These are phyloP conservation scores for Leontocebus nigricollis DNA, from an alignment of 2,797 vertebrate species.

Conservation along the genomic window DNA sequence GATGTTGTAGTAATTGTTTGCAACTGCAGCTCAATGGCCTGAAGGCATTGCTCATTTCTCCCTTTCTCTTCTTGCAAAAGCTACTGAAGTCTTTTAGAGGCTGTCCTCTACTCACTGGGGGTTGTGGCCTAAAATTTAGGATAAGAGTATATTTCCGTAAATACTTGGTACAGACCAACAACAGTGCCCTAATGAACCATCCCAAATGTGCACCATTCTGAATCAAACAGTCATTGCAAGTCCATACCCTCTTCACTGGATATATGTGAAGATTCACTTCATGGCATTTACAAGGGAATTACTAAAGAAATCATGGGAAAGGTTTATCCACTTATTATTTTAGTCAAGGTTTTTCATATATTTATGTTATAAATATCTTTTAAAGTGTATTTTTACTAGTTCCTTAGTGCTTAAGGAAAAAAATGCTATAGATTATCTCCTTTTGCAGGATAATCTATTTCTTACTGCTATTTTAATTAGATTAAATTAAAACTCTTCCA, in stretches of 20 bases:
- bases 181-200: background rate
- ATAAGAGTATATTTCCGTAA: background rate
- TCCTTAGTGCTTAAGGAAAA: background rate
- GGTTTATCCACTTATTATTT: background rate
- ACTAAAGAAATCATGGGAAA: background rate
- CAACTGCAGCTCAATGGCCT: constrained; percentile 42
- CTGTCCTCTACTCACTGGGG: background rate
- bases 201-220: background rate
- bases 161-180: background rate
- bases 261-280: background rate
- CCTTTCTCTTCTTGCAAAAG: constrained; percentile 16
- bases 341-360: background rate
- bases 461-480: background rate
- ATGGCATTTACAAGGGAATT: background rate
- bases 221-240: background rate
- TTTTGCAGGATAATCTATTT: background rate
- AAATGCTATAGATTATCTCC: background rate
- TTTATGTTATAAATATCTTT: background rate
- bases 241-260: background rate
- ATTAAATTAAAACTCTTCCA: background rate
- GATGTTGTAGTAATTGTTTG: constrained; percentile 68
- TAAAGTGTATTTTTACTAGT: background rate
- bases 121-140: background rate
- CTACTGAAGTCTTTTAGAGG: background rate
- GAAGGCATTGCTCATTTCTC: background rate